Evolutionary conservation across 2,113 vertebrate species (phyloP), one percentile per base, ranked within the genome.

Genomic region (Otocyon megalotis): DNA sequence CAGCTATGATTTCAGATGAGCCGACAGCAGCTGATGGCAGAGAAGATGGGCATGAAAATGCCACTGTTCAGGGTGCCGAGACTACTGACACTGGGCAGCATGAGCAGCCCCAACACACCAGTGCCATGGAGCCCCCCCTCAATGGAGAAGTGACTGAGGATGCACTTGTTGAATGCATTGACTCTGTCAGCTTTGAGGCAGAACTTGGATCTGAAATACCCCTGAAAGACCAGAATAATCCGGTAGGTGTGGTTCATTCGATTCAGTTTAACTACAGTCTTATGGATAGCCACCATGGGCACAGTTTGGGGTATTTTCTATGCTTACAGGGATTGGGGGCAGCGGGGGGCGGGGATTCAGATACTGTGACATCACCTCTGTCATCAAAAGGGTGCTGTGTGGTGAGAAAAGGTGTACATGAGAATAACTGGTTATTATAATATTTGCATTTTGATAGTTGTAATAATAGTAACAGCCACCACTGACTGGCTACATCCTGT

Each of bases 121-220:
- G 53, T 20, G 69, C 96, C 85, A 22, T 0, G 35, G 90, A 98
- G 35, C 53, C 50, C 10, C 43, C 93, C 81, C 81, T 72, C 80
- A 94, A 15, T 12, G 91, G 93, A 95, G 97, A 97, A 17, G 79
- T 65, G 13, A 28, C 94, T 30, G 98, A 97, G 86, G 98, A 89
- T 0, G 0, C 35, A 10, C 89, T 97, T 76, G 86, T 67, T 0
- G 98, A 98, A 28, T 99, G 98, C 95, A 96, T 58, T 84, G 99
- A 99, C 32, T 98, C 99, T 0, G 98, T 99, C 72, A 99, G 89
- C 97, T 98, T 99, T 0, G 98, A 99, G 88, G 48, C 97, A 76
- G 99, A 99, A 26, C 65, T 96, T 37, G 98, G 97, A 80, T 85
- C 98, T 16, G 98, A 98, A 93, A 97, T 97, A 93, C 94, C 92